Base-by-base conservation (phyloP, 2,113 vertebrate genomes). In the Seriola aureovittata region DNA sequence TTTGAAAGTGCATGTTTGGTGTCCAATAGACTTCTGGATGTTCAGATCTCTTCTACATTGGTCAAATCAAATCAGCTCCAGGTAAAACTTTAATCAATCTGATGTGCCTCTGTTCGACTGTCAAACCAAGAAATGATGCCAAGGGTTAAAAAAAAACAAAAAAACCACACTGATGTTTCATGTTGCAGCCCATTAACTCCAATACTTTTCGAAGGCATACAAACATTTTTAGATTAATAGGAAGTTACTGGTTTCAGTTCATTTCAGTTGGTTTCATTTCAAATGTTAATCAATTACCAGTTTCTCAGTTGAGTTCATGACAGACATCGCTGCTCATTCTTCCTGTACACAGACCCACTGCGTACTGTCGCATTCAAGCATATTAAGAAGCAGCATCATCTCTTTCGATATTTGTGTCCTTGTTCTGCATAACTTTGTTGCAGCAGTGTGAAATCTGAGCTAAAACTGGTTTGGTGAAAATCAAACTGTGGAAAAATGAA, bases 181-280 rank as follows among this genome's bases (percentile, higher is more conserved):
- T 40, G 40, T 42, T 60, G 46, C 7, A 62, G 46, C 13, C 11
- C 16, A 46, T 60, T 74, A 67, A 65, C 8, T 46, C n/a, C 14
- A 71, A 54, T 32, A 25, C 19, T 59, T 75, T 59, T 17, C 36
- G 2, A 3, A 29, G 11, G 38, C 29, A 9, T 4, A 19, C 29
- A 10, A 9, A 13, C 1, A 12, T 23, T 59, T 63, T 9, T 21
- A 46, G 55, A 68, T 36, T 69, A 17, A 55, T 40, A 38, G 67
- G 54, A 50, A 40, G 63, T 9, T 10, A 29, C 54, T 67, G 32
- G 50, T 65, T 65, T 82, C 74, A 64, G 21, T 38, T 82, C 19
- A 73, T 68, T 58, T 64, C 32, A 62, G 16, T 60, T 58, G 21
- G 25, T 38, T 73, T 48, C 13, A 65, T 66, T 50, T 42, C 4